These are phyloP conservation scores for Columba janthina DNA, from an alignment of 2,113 vertebrate species.

Conservation along the genomic window DNA sequence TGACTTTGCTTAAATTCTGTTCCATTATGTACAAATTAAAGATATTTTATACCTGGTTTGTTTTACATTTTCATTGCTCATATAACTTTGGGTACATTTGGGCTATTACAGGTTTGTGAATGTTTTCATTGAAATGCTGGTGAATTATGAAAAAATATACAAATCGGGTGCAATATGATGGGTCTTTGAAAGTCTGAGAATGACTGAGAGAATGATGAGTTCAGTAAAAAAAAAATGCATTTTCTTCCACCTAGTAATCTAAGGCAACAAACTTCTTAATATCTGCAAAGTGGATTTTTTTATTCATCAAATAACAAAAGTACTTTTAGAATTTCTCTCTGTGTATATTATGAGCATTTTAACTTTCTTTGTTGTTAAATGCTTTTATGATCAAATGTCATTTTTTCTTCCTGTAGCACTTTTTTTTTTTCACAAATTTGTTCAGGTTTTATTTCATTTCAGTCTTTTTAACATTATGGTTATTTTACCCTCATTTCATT, in stretches of 20 bases:
- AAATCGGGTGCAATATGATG: not conserved
- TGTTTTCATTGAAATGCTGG: not conserved
- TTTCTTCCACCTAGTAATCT: not conserved
- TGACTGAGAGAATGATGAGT: not conserved
- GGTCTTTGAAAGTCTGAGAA: not conserved
- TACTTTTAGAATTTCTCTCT: not conserved
- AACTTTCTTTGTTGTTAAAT: not conserved
- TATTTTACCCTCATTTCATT: not conserved
- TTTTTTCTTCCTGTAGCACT: not conserved
- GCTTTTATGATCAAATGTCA: not conserved
- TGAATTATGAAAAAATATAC: not conserved
- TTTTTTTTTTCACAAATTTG: not conserved
- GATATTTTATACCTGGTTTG: not conserved
- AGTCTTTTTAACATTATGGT: not conserved
- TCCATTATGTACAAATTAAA: not conserved
- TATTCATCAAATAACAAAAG: not conserved
- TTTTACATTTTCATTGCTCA: not conserved
- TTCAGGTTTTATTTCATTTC: not conserved
- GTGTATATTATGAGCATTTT: not conserved
- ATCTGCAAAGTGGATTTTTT: not conserved
- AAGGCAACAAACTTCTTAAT: not conserved
- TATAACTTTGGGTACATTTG: rapidly evolving
- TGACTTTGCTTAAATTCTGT: not conserved
- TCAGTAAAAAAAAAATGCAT: not conserved
- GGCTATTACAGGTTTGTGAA: not conserved